Evolutionary conservation across 2,797 vertebrate species (phyloP), one percentile per base, ranked within the genome.

Genomic region (Tolypeutes matacus): DNA sequence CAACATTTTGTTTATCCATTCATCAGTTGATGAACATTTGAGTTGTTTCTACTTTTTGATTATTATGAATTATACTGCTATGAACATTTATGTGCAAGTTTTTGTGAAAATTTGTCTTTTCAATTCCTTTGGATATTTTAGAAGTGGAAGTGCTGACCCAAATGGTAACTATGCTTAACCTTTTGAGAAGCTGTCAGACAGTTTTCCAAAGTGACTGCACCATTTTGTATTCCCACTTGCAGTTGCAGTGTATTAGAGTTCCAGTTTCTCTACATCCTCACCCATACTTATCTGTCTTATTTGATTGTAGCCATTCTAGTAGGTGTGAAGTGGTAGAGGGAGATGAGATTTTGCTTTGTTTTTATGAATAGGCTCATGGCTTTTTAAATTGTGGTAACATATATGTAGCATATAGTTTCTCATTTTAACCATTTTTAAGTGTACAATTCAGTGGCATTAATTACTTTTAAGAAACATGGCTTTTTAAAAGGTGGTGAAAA

Each of bases 401-500:
- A 17, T 56, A 3, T 56, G 18, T 56, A 18, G 18, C 6, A 56
- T 56, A 20, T 21, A 56, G 7, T 56, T 56, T 56, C 56, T 20
- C 56, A 56, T 56, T 56, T 56, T 56, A 56, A 21, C 20, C 20
- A 56, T 56, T 56, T 56, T 56, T 56, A 56, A 56, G 56, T 56
- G 56, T 21, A 56, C 18, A 56, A 21, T 56, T 56, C 20, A 56
- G 56, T 56, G 56, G 20, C 56, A 18, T 56, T 20, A 21, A 56
- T 56, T 21, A 56, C 56, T 56, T 56, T 56, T 56, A 21, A 56
- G 70, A 64, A 94, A 29, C 64, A 29, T 87, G n/a, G 25, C 46
- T 80, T 90, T 88, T 89, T 84, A 75, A 94, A 89, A 49, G 49
- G 10, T 51, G 25, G 49, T 65, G 27, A 89, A 89, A 90, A 34